Conservation (phyloP, 1,140 invertebrate genomes). For the Proctacanthus coquilletti region DNA sequence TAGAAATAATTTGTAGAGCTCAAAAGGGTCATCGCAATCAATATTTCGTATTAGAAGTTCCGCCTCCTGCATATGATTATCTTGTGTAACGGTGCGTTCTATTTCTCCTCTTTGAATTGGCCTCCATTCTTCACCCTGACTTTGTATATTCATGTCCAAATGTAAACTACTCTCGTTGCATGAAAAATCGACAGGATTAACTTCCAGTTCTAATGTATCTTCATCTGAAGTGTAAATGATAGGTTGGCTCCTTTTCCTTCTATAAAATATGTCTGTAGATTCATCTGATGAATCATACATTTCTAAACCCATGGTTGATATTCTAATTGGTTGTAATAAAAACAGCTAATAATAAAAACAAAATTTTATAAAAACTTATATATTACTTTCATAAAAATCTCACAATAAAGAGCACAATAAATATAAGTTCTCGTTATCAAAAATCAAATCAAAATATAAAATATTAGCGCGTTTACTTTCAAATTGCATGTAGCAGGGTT, state of each 20-base stretch:
- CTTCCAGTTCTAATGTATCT: background rate
- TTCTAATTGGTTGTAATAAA: too few species aligned
- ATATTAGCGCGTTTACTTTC: too few species aligned
- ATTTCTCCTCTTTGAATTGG: background rate
- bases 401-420: too few species aligned
- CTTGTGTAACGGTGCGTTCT: background rate
- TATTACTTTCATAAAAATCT: too few species aligned
- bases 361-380: too few species aligned
- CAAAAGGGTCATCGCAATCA: constrained; percentile 1
- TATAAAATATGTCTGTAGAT: background rate
- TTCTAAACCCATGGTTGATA: too few species aligned
- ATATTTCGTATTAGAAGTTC: background rate
- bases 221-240: constrained; percentile 1
- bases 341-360: too few species aligned
- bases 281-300: background rate
- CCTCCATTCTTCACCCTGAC: constrained; percentile 1
- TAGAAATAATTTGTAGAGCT: constrained; percentile 1
- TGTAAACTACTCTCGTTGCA: background rate
- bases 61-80: constrained; percentile 1
- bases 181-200: background rate
- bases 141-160: background rate
- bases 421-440: too few species aligned
- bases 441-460: too few species aligned
- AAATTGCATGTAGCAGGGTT: too few species aligned
- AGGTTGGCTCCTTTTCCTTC: background rate